Evolutionary conservation across 2,113 vertebrate species (phyloP), one percentile per base, ranked within the genome.

Genomic region (Cyprinodon tularosa): DNA sequence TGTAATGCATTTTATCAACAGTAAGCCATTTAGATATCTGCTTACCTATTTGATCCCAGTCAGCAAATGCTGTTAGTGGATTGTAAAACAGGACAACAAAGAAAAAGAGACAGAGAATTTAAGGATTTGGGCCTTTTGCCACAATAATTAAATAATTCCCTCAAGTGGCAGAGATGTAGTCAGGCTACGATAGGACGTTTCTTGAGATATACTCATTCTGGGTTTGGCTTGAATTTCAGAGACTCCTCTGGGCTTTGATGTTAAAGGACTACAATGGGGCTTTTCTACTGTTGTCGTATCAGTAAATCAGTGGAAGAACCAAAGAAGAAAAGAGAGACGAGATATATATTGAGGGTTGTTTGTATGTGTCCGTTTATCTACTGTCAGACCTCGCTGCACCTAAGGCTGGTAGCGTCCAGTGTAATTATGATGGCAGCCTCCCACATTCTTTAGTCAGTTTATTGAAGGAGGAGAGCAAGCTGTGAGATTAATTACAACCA

Each of bases 121-220:
- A 81, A 62, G 70, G 82, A 57, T 85, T 84, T 85, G 70, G 62
- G 67, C 76, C 76, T 80, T 86, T 5, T 20, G 50, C 64, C 65
- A 66, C 82, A 83, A 90, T 73, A 88, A 90, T 89, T 71, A 67
- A 72, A 88, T 88, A 90, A 81, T 29, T 90, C 86, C 76, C 57
- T 70, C 40, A 84, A 82, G 64, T 70, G 78, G 71, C 70, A 74
- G 82, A 62, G 29, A 68, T 72, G 65, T 78, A 75, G 80, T 66
- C 45, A 69, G 62, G 71, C 76, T 65, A 88, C 80, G 83, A 47
- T 71, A 61, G 68, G 62, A 77, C 44, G 80, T 86, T 65, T 89
- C 74, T 84, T 74, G 68, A 86, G 78, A 39, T 61, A 12, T 17
- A 9, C 72, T 84, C 44, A 14, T 76, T 84, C 29, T 7, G 69